These are phyloP conservation scores for Axinella damicornis DNA, from an alignment of 37 sponge, comb jelly and placozoan genomes.

Conservation along the genomic window DNA sequence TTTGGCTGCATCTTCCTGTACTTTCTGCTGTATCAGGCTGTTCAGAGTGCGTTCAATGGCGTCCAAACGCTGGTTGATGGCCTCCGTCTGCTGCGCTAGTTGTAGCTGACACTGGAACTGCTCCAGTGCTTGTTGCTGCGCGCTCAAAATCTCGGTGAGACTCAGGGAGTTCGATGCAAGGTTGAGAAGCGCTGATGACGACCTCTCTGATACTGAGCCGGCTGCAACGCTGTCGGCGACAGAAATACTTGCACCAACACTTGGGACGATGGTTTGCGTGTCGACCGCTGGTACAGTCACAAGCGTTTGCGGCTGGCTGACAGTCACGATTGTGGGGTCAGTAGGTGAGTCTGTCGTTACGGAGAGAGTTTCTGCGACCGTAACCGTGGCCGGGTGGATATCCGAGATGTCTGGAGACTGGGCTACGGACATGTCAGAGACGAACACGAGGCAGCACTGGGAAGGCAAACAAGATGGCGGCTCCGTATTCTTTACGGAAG, in stretches of 20 bases:
- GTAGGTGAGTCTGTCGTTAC: constrained; percentile 21
- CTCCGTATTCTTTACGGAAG: constrained; percentile 16
- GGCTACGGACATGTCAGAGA: constrained; percentile 61
- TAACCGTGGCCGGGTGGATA: constrained; percentile 52
- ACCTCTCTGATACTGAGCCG: constrained; percentile 31
- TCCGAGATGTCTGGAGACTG: constrained; percentile 55
- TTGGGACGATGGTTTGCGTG: constrained; percentile 18
- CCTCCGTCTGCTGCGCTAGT: constrained; percentile 81
- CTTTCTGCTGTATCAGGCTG: constrained; percentile 81
- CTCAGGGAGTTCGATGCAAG: constrained; percentile 78
- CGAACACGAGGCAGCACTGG: not conserved
- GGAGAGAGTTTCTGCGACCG: constrained; percentile 50
- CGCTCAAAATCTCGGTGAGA: constrained; percentile 85
- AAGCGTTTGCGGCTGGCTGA: not conserved
- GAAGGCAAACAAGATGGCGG: constrained; percentile 32
- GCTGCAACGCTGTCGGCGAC: constrained; percentile 24
- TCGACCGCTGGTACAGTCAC: not conserved
- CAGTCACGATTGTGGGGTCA: not conserved
- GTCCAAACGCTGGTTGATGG: constrained; percentile 86
- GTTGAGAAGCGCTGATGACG: constrained; percentile 72
- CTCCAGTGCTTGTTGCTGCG: constrained; percentile 88
- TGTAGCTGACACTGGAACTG: constrained; percentile 88
- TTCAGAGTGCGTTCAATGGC: constrained; percentile 84
- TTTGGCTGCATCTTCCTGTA: constrained; percentile 74
- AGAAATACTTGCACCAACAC: constrained; percentile 67